phyloP scores from a whole-genome alignment of 2,888 invertebrate genomes.

The Alsophila aescularia region DNA sequence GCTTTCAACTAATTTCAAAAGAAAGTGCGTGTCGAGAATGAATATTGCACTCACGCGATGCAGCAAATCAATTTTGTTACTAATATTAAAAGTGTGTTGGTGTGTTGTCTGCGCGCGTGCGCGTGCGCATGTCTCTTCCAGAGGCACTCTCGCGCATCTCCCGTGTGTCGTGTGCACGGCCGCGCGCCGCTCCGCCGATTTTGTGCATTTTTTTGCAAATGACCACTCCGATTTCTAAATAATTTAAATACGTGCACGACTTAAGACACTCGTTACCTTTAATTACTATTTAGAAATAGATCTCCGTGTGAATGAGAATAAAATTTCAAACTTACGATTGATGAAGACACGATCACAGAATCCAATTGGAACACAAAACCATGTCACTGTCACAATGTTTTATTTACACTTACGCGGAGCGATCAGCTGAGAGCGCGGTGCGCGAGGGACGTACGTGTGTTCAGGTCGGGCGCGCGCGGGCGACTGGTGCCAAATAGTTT shows the following conservation, averaged over 20 bases:
- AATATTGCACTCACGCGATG: constrained; percentile 1
- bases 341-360: constrained; percentile 68
- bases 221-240: constrained; percentile 81
- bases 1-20: background rate
- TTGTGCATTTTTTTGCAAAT: constrained; percentile 80
- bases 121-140: constrained; percentile 39
- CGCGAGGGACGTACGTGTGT: constrained; percentile 44
- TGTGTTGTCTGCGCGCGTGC: constrained; percentile 4
- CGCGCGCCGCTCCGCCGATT: constrained; percentile 72
- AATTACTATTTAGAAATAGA: constrained; percentile 70
- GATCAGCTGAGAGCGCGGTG: constrained; percentile 42
- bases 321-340: constrained; percentile 62
- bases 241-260: constrained; percentile 82
- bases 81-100: background rate
- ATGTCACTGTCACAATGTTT: constrained; percentile 79
- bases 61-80: background rate
- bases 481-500: constrained; percentile 63
- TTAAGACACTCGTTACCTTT: constrained; percentile 64
- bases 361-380: constrained; percentile 78
- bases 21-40: background rate
- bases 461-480: constrained; percentile 53
- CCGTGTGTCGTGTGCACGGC: constrained; percentile 48
- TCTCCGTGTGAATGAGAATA: constrained; percentile 49
- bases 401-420: constrained; percentile 58
- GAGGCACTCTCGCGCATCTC: constrained; percentile 39